A percentile compares a stretch with the other conserved stretches of the same genome.
These are phyloP conservation scores for Drosophila yooni DNA, from an alignment of 2,888 invertebrate genomes.

Conservation along the genomic window DNA sequence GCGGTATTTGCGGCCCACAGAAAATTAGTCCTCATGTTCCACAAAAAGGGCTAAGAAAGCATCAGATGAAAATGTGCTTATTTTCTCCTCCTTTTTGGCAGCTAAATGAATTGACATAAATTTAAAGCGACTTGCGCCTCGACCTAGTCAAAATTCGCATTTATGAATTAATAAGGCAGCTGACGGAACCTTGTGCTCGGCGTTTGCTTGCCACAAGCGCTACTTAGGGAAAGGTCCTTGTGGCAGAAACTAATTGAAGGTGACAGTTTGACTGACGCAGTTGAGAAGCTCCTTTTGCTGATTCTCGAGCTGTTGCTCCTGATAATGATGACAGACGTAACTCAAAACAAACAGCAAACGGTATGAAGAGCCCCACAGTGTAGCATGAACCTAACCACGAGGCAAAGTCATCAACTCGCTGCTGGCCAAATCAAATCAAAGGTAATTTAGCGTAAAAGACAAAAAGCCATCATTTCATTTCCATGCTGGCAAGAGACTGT, in stretches of 20 bases:
- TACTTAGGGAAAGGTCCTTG: constrained; percentile 20
- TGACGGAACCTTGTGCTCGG: constrained; percentile 50
- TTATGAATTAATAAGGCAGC: constrained; percentile 76
- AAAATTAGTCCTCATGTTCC: constrained; percentile 27
- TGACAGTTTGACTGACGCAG: constrained; percentile 49
- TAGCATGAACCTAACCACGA: neutral
- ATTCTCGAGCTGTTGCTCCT: constrained; percentile 15
- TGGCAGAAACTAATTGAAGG: constrained; percentile 72
- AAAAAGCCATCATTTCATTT: constrained; percentile 76
- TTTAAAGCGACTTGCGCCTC: constrained; percentile 45
- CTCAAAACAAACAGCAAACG: neutral
- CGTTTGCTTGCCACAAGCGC: constrained; percentile 50
- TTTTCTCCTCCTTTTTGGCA: constrained; percentile 3
- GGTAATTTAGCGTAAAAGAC: constrained; percentile 81
- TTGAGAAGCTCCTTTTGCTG: constrained; percentile 20
- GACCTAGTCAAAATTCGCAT: constrained; percentile 49
- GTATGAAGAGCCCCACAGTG: neutral
- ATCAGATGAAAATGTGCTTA: constrained; percentile 5
- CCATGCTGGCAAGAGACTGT: constrained; percentile 30
- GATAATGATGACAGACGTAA: constrained; percentile 36
- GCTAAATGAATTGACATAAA: constrained; percentile 62
- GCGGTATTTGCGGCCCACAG: constrained; percentile 41
- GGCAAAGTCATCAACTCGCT: constrained; percentile 49
- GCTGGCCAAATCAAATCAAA: constrained; percentile 73
- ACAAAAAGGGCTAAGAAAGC: constrained; percentile 45